Evolutionary conservation across 2,888 invertebrate species (phyloP), one percentile per base, ranked within the genome.

Genomic region (Endotricha flammealis): DNA sequence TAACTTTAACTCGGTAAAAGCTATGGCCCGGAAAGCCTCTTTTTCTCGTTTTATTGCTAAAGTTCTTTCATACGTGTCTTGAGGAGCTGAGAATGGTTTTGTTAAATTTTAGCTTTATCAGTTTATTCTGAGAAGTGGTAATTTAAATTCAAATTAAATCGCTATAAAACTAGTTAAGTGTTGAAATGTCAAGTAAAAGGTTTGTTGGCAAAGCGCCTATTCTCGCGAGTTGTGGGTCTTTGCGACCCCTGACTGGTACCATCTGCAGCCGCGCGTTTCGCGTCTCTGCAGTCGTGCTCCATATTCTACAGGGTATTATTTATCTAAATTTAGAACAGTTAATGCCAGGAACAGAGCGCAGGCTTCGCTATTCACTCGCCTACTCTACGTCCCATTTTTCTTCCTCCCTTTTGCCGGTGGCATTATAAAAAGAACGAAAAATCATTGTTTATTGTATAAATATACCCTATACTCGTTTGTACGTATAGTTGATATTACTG

Each of bases 11-110:
- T 76, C 58, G 53, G 69, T 71, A 70, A 78, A 73, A 74, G 76
- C 73, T 70, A 70, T 64, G 66, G 65, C 64, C 64, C 65, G 59
- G 55, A 64, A 65, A 74, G 70, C 64, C 65, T 65, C 72, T 72
- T 73, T 74, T 76, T 69, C 65, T 59, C 67, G 53, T 77, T 80
- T 82, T 81, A 83, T 83, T 82, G 74, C 69, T 48, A 72, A 83
- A 82, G 71, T 81, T 82, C 64, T 64, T 66, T 65, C 73, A 78
- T 78, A 78, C 76, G 77, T 78, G 77, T 67, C 65, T 68, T 62
- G 62, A 57, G 63, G 68, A 73, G 55, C 68, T 66, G 51, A 64
- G 59, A 64, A 60, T 57, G 63, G 59, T 63, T 55, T 67, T 64
- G 65, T 64, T 53, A 59, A 57, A 36, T 41, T 47, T 53, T 45